Conservation (phyloP, 2,797 vertebrate genomes). For the Erethizon dorsatum region DNA sequence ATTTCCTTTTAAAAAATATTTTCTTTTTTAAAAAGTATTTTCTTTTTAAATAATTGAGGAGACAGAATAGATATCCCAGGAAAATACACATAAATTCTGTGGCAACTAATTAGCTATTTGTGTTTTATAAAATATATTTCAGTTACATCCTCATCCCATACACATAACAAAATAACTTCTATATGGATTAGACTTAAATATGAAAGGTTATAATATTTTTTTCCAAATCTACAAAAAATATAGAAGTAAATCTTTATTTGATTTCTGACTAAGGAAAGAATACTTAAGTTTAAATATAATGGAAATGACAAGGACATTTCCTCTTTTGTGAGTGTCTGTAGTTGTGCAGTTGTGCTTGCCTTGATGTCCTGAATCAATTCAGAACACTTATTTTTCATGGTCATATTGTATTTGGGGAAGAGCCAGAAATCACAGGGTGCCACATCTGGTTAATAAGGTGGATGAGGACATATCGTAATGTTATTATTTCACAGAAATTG, state of each 20-base stretch:
- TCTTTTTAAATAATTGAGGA: constrained; percentile 55
- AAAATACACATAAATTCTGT: not conserved
- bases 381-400: not conserved
- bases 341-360: not conserved
- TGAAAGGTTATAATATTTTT: constrained; percentile 29
- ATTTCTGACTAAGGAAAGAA: not conserved
- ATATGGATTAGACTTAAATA: constrained; percentile 10
- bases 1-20: not conserved
- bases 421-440: not conserved
- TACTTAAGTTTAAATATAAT: constrained; percentile 52
- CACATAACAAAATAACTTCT: constrained; percentile 18
- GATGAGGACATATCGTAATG: not conserved
- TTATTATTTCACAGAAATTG: not conserved
- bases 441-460: not conserved
- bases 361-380: not conserved
- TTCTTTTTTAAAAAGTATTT: not conserved
- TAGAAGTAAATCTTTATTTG: not conserved
- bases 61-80: not conserved
- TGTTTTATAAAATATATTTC: constrained; percentile 31
- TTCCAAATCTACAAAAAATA: constrained; percentile 38
- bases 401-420: not conserved
- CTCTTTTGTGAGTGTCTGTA: not conserved
- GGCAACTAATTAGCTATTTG: not conserved
- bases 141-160: not conserved
- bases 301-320: not conserved